Percentiles rank a stretch among this genome's conserved stretches.
Conservation (phyloP, 1,140 invertebrate species). For the Lepidotrigona ventralis region DNA sequence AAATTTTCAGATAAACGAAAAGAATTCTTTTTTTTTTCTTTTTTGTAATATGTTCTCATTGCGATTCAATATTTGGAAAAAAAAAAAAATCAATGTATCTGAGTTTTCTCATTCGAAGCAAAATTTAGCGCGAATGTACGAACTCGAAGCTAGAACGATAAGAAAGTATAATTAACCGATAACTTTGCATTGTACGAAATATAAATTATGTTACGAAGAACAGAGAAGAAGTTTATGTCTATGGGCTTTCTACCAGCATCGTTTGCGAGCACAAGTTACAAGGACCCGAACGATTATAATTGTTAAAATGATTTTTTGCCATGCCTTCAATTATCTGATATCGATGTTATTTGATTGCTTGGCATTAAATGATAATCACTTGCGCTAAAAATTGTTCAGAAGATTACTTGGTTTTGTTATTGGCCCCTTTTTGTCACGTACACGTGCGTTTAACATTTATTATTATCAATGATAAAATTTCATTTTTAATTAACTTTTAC, state of each 20-base stretch:
- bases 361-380: slow-evolving; percentile 20
- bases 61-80: too few relatives aligned
- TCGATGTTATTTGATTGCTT: slow-evolving; percentile 25
- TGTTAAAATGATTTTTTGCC: slow-evolving; percentile 28
- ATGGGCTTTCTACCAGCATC: not conserved
- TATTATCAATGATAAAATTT: too few relatives aligned
- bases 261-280: not conserved
- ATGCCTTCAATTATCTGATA: slow-evolving; percentile 22
- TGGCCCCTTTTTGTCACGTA: not conserved
- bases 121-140: not conserved
- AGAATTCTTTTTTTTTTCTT: not conserved
- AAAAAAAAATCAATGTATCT: not conserved
- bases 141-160: not conserved
- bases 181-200: not conserved
- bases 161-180: not conserved
- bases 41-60: not conserved
- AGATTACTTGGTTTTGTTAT: slow-evolving; percentile 16
- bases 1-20: not conserved
- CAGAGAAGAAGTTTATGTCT: not conserved
- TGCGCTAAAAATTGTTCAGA: slow-evolving; percentile 5
- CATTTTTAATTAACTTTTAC: too few relatives aligned
- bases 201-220: not conserved
- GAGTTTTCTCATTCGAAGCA: not conserved
- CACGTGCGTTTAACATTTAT: not conserved
- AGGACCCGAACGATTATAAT: slow-evolving; percentile 9